phyloP scores from a whole-genome alignment of 2,888 invertebrate genomes.

The Lasioglossum villosulum region DNA sequence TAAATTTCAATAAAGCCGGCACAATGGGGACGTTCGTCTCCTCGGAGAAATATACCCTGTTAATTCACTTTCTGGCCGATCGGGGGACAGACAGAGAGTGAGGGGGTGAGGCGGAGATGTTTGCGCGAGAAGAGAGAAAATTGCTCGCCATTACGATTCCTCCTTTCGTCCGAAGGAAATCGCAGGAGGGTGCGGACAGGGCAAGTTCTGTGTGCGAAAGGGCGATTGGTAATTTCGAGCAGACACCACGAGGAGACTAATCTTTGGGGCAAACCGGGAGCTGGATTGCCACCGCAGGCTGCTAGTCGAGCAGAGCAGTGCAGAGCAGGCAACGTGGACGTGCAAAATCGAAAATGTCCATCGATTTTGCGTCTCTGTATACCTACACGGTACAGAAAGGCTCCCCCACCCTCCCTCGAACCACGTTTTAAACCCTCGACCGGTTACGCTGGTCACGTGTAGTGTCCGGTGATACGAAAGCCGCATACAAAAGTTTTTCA shows the following conservation, averaged over 20 bases:
- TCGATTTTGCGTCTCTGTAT: constrained; percentile 60
- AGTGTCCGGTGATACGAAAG: constrained; percentile 81
- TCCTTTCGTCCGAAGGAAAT: constrained; percentile 27
- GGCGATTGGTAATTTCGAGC: constrained; percentile 61
- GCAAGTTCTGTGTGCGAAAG: constrained; percentile 41
- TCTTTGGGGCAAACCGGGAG: constrained; percentile 60
- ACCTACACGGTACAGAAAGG: constrained; percentile 35
- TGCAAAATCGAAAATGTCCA: constrained; percentile 69
- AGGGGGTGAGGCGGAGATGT: not conserved
- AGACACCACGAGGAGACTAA: constrained; percentile 64
- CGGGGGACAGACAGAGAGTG: not conserved
- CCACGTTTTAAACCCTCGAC: constrained; percentile 70
- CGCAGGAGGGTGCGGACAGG: constrained; percentile 28
- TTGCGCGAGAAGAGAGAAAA: constrained; percentile 42
- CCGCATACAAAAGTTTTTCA: constrained; percentile 81
- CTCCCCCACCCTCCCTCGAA: constrained; percentile 22
- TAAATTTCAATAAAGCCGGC: not conserved
- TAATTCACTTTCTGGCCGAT: constrained; percentile 39
- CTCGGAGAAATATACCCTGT: not conserved
- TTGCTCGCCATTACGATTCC: constrained; percentile 25
- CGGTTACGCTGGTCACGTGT: constrained; percentile 83
- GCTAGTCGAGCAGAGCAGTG: not conserved
- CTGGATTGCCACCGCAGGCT: constrained; percentile 55
- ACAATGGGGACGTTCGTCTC: not conserved
- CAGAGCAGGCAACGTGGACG: constrained; percentile 23